These are phyloP conservation scores for Cairina moschata DNA, from an alignment of 2,113 vertebrate genomes.

Conservation along the genomic window DNA sequence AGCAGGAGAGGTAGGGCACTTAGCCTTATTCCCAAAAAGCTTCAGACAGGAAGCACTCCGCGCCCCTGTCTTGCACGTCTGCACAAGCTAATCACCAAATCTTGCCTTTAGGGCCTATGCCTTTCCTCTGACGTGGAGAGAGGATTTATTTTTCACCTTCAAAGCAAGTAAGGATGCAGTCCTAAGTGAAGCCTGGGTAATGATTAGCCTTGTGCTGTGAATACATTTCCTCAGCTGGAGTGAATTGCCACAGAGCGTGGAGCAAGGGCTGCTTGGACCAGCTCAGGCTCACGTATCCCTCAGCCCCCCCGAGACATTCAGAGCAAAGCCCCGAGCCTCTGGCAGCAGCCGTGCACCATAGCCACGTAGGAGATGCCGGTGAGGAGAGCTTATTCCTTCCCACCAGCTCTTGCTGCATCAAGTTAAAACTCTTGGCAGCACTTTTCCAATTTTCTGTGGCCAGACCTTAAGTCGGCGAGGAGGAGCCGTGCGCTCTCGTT, in stretches of 20 bases:
- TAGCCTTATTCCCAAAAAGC: background rate
- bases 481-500: background rate
- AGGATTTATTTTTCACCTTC: background rate
- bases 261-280: background rate
- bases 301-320: background rate
- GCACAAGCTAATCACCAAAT: background rate
- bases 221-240: background rate
- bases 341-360: background rate
- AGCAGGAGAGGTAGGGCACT: background rate
- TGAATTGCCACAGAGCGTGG: background rate
- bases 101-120: background rate
- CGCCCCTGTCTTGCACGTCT: background rate
- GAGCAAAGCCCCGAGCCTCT: background rate
- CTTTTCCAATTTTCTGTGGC: background rate
- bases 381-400: background rate
- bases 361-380: background rate
- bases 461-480: background rate
- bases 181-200: background rate
- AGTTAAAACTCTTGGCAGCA: background rate
- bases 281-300: background rate
- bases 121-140: background rate
- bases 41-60: background rate
- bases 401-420: fast-evolving
- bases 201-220: background rate
- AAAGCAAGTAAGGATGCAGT: background rate